Evolutionary conservation across 2,888 invertebrate species (phyloP), one percentile per base, ranked within the genome.

Genomic region (Gymnoscelis rufifasciata): DNA sequence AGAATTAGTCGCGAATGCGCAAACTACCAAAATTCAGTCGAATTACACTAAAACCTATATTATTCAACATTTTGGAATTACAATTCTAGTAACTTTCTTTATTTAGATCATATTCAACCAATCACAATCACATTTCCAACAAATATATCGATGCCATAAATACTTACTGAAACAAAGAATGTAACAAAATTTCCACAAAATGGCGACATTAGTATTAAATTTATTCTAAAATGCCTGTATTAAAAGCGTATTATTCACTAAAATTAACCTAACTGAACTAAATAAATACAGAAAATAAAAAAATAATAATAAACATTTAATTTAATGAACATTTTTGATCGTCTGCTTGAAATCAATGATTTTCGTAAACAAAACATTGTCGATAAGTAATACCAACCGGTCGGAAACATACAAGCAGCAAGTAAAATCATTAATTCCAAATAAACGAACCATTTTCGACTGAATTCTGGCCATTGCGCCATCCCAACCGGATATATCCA

Each of bases 401-500:
- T 26, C 26, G 1, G 7, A 26, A 6, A 8, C 26, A 7, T 26
- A 8, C n/a, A n/a, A n/a, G 7, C 6, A 26, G 26, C 7, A 26
- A 26, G 5, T 3, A 3, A 3, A 2, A 19, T 19, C 19, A 19
- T 19, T 5, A 19, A 19, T 19, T 19, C 5, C 19, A 19, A 19
- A 19, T 5, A 19, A 19, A 5, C 19, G n/a, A 19, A 3, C 19
- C 19, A 14, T 15, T 30, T 13, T 35, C 19, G 35, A 35, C 35
- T 35, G 19, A 35, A 19, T 19, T 35, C 11, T 10, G 35, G 19
- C n/a, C 8, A 33, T 33, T 10, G 10, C 12, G 14, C 12, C 33
- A 35, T 7, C 43, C 35, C 39, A 29, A 42, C 26, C 33, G 24
- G 43, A 43, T 48, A 38, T 52, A 51, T 64, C 70, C 67, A 66